Percentiles rank a stretch among this genome's conserved stretches.
Evolutionary conservation across 2,797 vertebrate genomes (phyloP).

Genomic region (Streptopelia turtur): DNA sequence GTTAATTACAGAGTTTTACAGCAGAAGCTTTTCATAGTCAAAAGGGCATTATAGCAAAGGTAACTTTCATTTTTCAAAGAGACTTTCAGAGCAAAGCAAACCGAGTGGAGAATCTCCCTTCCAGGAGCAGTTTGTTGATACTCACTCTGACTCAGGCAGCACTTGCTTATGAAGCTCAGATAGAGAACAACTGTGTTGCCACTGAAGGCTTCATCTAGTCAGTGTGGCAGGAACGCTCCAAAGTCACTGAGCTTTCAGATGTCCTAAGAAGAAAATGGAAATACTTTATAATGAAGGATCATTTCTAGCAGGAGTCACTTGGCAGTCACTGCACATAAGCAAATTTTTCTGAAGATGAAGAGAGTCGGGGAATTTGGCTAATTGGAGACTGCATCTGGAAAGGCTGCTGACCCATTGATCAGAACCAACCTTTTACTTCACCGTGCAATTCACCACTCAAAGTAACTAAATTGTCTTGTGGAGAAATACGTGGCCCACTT

Average conservation of each 20-base stretch:
- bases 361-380: not conserved
- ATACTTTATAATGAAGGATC: not conserved
- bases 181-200: not conserved
- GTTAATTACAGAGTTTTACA: constrained; percentile 41
- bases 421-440: not conserved
- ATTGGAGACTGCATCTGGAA: not conserved
- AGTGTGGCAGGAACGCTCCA: not conserved
- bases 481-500: not conserved
- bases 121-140: rapidly evolving
- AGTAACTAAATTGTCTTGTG: not conserved
- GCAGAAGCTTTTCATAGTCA: not conserved
- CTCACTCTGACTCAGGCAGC: not conserved
- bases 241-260: not conserved
- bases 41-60: not conserved
- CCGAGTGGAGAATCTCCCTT: not conserved
- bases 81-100: not conserved
- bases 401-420: not conserved
- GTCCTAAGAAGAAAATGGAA: not conserved
- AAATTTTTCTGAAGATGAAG: not conserved
- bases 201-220: not conserved
- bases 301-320: not conserved
- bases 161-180: not conserved
- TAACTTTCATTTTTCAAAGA: constrained; percentile 25
- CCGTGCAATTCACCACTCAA: not conserved
- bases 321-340: not conserved